Evolutionary conservation across 2,888 invertebrate species (phyloP).

Genomic region (Spisula subtruncata): DNA sequence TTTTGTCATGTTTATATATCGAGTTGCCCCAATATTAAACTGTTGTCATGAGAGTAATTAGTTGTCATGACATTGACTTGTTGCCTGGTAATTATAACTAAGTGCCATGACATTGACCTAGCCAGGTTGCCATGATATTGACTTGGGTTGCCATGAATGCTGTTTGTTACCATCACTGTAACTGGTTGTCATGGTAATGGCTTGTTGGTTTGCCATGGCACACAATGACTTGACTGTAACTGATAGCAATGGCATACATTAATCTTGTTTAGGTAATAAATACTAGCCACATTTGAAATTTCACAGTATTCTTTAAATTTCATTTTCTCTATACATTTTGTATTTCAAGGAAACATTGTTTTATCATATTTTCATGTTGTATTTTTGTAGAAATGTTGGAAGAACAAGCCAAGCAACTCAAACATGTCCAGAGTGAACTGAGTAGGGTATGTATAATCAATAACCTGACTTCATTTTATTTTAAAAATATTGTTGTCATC

Average conservation of each 20-base stretch:
- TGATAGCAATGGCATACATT: no score
- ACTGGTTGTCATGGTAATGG: no score
- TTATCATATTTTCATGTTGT: background rate
- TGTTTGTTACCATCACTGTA: no score
- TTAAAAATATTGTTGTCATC: constrained; percentile 33
- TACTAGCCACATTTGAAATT: no score
- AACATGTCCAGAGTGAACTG: constrained; percentile 47
- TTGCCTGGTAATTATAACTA: background rate
- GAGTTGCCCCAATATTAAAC: background rate
- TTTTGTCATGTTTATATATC: background rate
- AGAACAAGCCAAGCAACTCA: constrained; percentile 36
- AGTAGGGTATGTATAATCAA: constrained; percentile 39
- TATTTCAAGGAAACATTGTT: background rate
- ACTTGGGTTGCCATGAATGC: no score
- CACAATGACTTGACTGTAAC: no score
- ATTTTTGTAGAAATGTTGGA: constrained; percentile 47
- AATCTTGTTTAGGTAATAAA: no score
- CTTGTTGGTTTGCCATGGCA: no score
- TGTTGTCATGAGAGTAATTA: background rate
- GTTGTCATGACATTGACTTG: background rate
- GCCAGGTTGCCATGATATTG: background rate
- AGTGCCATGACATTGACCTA: background rate
- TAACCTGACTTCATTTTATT: background rate
- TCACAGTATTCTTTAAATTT: background rate
- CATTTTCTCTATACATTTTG: background rate